Base-by-base conservation (phyloP, 1,140 invertebrate genomes). In the Atta colombica region DNA sequence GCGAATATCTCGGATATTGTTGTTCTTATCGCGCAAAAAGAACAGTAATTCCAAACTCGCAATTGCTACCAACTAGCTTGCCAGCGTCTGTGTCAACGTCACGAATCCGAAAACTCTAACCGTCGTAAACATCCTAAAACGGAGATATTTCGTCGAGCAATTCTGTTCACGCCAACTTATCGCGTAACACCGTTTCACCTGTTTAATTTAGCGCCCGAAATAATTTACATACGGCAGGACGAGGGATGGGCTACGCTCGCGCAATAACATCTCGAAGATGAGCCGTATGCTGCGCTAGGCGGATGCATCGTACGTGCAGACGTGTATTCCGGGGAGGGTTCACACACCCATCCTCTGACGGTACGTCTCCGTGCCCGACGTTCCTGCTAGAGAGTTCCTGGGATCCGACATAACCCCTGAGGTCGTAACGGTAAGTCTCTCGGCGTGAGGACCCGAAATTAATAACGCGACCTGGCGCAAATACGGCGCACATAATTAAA, bases 191-290 rank as follows among this genome's bases (percentile, higher is more conserved):
- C 61, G 87, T 88, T 88, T 88, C 71, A 69, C 71, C 82, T 80
- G 92, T 94, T 94, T 94, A 94, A 94, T 94, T 94, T 94, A 94
- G 91, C 90, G 92, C 90, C 88, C 89, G 65, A 91, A 93, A 94
- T 94, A 94, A 94, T 94, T 94, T 94, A 91, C 91, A 92, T 92
- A 90, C 78, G 87, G 87, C 85, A 60, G 77, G 80, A 87, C 55
- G 75, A 49, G 55, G 66, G 63, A 49, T 65, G 25, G 75, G 66
- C 77, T 86, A 45, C 77, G 72, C 80, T 90, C 81, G 91, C 86
- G 92, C 92, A 94, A 93, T 94, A 94, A 94, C 92, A 94, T 94
- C 91, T 93, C 92, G 91, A 94, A 93, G 93, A 94, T 94, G 93
- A 94, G 92, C 90, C 89, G 93, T 85, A 84, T 66, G 82, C 86